Base-by-base conservation (phyloP, 2,888 invertebrate genomes). In the Meganola albula region DNA sequence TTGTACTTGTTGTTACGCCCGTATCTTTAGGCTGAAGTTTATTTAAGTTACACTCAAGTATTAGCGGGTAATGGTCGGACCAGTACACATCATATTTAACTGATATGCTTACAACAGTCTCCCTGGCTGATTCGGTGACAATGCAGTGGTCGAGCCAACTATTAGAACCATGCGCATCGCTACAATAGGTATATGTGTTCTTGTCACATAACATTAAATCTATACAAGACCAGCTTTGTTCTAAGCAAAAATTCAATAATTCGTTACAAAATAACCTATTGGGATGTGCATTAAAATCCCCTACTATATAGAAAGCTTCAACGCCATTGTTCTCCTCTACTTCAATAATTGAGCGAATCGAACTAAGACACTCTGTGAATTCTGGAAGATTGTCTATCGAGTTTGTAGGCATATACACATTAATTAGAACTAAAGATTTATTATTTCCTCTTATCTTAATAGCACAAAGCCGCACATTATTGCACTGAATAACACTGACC, bases 341-440 rank as follows among this genome's bases (percentile, higher is more conserved):
- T n/a, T n/a, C n/a, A n/a, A n/a, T n/a, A n/a, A n/a, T n/a, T n/a
- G 27, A 27, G 1, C 20, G 20, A 20, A 27, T 27, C 20, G 20
- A 8, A 27, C 27, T 12, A 20, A 27, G 12, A 27, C 27, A 27
- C 8, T 10, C 27, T 2, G 20, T 10, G 9, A 42, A 45, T 8
- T 41, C 42, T 4, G 22, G 12, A 9, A 44, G n/a, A 20, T 43
- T 43, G 11, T 34, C 29, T 2, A 6, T 10, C 12, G 14, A 11
- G 11, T 46, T 43, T n/a, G 29, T 33, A 3, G 44, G 41, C 34
- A 46, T 31, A 12, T 46, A 43, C 2, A 42, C 34, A 36, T 23
- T 34, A 10, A 40, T 25, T 6, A 40, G 34, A 2, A 38, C 8
- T 21, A 37, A 24, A 9, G 27, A 7, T 3, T 20, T n/a, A 2